Evolutionary conservation across 2,888 invertebrate species (phyloP).

Genomic region (Allacma fusca): DNA sequence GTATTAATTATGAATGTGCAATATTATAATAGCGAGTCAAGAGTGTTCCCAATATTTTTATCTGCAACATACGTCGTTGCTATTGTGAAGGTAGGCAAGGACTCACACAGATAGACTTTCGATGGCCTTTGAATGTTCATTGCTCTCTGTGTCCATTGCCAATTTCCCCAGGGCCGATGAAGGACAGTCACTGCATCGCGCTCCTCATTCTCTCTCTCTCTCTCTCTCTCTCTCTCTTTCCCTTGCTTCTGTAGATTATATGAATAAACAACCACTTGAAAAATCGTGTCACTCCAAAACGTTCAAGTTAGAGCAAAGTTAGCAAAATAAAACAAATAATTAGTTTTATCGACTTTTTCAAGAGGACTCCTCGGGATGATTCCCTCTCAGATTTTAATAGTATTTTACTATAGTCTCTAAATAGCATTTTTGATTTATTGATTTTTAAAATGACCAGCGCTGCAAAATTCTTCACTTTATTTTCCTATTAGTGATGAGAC

Average conservation of each 20-base stretch:
- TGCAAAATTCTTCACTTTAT: too few species aligned
- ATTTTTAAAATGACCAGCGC: too few species aligned
- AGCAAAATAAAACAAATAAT: conserved; percentile 14
- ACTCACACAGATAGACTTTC: conserved; percentile 22
- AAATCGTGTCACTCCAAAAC: conserved; percentile 14
- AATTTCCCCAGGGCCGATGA: conserved; percentile 44
- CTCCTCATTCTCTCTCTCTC: conserved; percentile 42
- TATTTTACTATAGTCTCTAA: background rate
- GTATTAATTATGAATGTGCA: conserved; percentile 6
- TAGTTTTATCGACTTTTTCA: background rate
- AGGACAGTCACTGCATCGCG: conserved; percentile 35
- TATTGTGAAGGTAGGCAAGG: conserved; percentile 21
- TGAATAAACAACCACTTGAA: conserved; percentile 18
- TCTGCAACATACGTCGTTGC: conserved; percentile 15
- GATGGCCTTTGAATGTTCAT: conserved; percentile 59
- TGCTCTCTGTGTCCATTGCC: conserved; percentile 47
- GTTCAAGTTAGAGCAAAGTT: background rate
- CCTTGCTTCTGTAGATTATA: background rate
- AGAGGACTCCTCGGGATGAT: background rate
- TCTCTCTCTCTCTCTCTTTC: conserved; percentile 50
- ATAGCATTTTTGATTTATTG: background rate
- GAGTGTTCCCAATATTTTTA: conserved; percentile 34
- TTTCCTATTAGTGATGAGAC: too few species aligned
- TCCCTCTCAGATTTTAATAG: background rate
- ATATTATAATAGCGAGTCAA: background rate